Conservation (phyloP, 2,113 vertebrate species). For the Bubalus kerabau region DNA sequence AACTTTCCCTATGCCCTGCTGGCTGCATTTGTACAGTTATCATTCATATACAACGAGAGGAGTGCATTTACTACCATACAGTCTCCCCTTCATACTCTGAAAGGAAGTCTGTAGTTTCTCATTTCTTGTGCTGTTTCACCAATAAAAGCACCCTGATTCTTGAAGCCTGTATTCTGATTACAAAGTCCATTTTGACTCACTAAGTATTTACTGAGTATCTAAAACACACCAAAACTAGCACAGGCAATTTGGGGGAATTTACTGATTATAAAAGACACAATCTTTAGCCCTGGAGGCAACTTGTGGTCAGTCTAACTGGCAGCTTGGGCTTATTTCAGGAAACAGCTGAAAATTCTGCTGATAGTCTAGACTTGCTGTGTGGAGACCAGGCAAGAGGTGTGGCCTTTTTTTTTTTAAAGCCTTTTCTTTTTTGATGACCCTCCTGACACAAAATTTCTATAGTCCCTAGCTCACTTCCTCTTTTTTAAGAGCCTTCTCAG, state of each 20-base stretch:
- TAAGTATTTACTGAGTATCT: background rate
- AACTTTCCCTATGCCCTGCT: background rate
- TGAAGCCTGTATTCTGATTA: background rate
- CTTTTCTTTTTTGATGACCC: constrained; percentile 60
- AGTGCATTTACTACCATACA: background rate
- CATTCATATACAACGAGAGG: constrained; percentile 20
- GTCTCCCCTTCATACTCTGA: background rate
- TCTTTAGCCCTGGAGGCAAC: background rate
- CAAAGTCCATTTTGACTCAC: constrained; percentile 5
- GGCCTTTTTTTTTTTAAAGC: background rate
- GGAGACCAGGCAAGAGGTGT: background rate
- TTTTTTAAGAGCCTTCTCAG: constrained; percentile 47
- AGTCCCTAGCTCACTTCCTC: constrained; percentile 73
- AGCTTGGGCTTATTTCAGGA: background rate
- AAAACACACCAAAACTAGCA: background rate
- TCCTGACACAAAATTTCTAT: constrained; percentile 61
- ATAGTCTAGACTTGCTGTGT: background rate
- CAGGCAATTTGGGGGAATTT: background rate
- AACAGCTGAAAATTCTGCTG: background rate
- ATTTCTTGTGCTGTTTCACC: background rate
- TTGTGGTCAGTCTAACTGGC: background rate
- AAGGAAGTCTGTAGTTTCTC: background rate
- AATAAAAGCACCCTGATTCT: background rate
- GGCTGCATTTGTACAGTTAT: background rate
- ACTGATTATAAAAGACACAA: background rate